phyloP scores from a whole-genome alignment of 2,797 vertebrate species.

The Lophotriccus pileatus region DNA sequence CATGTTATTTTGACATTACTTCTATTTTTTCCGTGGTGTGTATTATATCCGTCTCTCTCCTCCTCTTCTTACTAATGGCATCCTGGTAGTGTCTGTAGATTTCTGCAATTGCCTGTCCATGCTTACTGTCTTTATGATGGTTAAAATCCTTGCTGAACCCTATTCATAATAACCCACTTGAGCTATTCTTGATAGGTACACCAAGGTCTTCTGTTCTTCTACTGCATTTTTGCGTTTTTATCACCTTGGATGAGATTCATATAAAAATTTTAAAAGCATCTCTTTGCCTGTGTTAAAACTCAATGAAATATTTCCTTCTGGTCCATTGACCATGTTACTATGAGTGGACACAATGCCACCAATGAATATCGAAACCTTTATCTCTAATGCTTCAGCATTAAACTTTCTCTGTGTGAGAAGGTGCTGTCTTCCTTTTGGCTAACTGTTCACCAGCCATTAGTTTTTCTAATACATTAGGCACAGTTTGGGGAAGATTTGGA shows the following conservation, averaged over 20 bases:
- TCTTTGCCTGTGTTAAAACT: slow-evolving; percentile 29
- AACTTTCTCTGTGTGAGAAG: neutral
- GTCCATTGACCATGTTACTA: slow-evolving; percentile 17
- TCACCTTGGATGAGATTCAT: neutral
- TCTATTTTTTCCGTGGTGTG: neutral
- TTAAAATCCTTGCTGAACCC: slow-evolving; percentile 23
- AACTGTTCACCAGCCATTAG: neutral
- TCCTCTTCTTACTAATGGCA: neutral
- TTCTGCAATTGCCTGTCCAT: neutral
- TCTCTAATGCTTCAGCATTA: neutral
- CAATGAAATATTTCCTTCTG: slow-evolving; percentile 48
- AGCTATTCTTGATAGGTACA: slow-evolving; percentile 15
- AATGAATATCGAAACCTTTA: neutral
- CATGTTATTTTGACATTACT: neutral
- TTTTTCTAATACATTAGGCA: slow-evolving; percentile 13
- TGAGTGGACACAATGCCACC: neutral
- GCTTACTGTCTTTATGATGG: neutral
- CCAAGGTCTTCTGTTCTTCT: slow-evolving; percentile 31
- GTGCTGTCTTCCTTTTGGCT: neutral
- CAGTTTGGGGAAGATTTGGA: neutral
- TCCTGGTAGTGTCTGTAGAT: neutral
- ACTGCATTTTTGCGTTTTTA: neutral
- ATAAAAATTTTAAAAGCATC: neutral
- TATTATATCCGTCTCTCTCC: neutral
- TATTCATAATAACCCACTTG: slow-evolving; percentile 23